Evolutionary conservation across 2,113 vertebrate genomes (phyloP).

Genomic region (Nestor notabilis): DNA sequence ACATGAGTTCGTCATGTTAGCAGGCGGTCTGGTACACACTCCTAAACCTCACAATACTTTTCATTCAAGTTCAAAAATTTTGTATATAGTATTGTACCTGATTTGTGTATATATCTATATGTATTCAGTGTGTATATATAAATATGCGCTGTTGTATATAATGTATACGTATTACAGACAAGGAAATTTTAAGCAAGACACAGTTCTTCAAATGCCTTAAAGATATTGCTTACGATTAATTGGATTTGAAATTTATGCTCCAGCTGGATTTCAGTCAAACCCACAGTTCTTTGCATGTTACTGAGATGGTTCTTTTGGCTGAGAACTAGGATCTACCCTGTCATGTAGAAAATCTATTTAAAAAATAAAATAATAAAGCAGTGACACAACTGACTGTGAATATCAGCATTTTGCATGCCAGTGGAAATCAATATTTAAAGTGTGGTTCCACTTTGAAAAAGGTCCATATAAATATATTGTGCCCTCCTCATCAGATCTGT

Average conservation of each 20-base stretch:
- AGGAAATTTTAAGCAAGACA: conserved; percentile 20
- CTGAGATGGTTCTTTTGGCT: conserved; percentile 65
- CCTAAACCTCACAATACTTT: conserved; percentile 5
- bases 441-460: conserved; percentile 30
- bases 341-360: conserved; percentile 44
- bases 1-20: background rate
- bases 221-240: conserved; percentile 63
- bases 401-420: conserved; percentile 50
- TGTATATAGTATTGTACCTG: conserved; percentile 11
- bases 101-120: background rate
- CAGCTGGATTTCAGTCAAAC: conserved; percentile 60
- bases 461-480: background rate
- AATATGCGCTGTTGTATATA: conserved; percentile 3
- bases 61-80: conserved; percentile 24
- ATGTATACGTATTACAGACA: background rate
- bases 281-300: conserved; percentile 51
- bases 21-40: background rate
- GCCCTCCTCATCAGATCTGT: background rate
- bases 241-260: conserved; percentile 41
- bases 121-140: background rate
- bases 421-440: conserved; percentile 54
- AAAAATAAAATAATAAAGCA: conserved; percentile 64
- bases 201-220: conserved; percentile 16
- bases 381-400: conserved; percentile 2
- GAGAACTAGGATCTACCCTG: conserved; percentile 29